These are phyloP conservation scores for Drosophila sproati DNA, from an alignment of 1,140 invertebrate genomes.

Conservation along the genomic window DNA sequence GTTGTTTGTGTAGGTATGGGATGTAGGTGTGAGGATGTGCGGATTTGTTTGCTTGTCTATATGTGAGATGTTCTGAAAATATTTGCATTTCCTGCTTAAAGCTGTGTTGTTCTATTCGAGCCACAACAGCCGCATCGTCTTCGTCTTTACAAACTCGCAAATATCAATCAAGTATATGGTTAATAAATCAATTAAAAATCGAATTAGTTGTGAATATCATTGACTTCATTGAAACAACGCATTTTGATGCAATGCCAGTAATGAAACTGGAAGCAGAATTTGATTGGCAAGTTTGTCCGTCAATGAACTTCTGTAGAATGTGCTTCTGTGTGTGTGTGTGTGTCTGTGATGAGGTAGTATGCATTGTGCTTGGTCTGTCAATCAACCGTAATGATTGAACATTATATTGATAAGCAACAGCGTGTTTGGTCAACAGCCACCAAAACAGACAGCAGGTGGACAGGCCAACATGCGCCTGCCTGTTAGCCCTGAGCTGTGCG, in stretches of 20 bases:
- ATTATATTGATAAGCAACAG: conserved; percentile 59
- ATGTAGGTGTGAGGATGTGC: background rate
- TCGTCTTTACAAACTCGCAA: conserved; percentile 1
- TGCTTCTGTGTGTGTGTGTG: background rate
- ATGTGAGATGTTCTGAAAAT: conserved; percentile 7
- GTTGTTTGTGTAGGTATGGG: conserved; percentile 25
- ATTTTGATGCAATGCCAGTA: background rate
- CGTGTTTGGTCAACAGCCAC: conserved; percentile 13
- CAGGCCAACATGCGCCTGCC: conserved; percentile 20
- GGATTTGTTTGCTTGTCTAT: background rate
- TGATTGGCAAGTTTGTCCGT: background rate
- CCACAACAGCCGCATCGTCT: conserved; percentile 10
- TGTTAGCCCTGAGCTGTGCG: background rate
- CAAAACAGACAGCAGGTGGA: conserved; percentile 44
- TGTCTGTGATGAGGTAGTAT: conserved; percentile 3
- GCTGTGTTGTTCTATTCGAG: background rate
- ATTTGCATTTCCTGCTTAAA: conserved; percentile 7
- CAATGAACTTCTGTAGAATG: conserved; percentile 52
- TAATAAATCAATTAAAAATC: conserved; percentile 71
- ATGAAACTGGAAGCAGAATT: background rate
- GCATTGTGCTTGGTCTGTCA: conserved; percentile 57
- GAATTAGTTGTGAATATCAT: conserved; percentile 11
- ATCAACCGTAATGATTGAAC: conserved; percentile 72
- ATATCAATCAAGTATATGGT: conserved; percentile 52
- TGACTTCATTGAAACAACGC: conserved; percentile 8